Evolutionary conservation across 64 coral and sea anemone genomes (phyloP).

Genomic region (Montipora sp.): DNA sequence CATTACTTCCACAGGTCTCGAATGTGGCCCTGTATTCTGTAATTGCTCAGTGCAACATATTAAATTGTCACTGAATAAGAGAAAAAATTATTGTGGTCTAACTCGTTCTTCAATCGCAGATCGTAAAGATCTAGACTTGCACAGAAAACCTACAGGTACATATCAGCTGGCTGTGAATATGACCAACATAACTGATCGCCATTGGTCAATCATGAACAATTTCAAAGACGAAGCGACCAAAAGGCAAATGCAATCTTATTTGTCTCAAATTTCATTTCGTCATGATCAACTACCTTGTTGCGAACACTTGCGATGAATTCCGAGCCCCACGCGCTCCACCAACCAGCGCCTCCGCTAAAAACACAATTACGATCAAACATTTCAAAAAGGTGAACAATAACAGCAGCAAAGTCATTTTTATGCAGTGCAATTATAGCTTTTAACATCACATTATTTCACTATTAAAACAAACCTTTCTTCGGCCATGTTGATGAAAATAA

Average conservation of each 20-base stretch:
- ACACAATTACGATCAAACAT: slow-evolving; percentile 10
- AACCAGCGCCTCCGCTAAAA: slow-evolving; percentile 81
- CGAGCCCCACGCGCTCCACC: slow-evolving; percentile 85
- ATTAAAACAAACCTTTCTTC: slow-evolving; percentile 83
- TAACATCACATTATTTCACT: background rate
- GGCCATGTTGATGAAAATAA: slow-evolving; percentile 71
- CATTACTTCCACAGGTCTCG: too few species aligned
- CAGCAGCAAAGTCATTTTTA: background rate
- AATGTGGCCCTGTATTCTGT: too few species aligned
- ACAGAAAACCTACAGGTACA: too few species aligned
- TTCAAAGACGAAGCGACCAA: too few species aligned
- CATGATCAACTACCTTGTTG: slow-evolving; percentile 52
- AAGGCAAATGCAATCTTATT: background rate
- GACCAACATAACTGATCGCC: too few species aligned
- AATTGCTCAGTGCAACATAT: too few species aligned
- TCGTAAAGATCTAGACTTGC: too few species aligned
- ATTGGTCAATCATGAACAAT: too few species aligned
- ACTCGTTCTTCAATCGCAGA: too few species aligned
- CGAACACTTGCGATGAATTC: slow-evolving; percentile 76
- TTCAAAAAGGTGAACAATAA: slow-evolving; percentile 1
- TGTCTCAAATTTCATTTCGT: background rate
- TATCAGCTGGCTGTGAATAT: background rate
- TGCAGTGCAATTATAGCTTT: background rate
- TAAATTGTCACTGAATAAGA: too few species aligned
- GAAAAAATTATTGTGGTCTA: too few species aligned